Percentiles rank a stretch among this genome's conserved stretches.
phyloP scores from a whole-genome alignment of 1,140 invertebrate genomes.

The Sinella curviseta region DNA sequence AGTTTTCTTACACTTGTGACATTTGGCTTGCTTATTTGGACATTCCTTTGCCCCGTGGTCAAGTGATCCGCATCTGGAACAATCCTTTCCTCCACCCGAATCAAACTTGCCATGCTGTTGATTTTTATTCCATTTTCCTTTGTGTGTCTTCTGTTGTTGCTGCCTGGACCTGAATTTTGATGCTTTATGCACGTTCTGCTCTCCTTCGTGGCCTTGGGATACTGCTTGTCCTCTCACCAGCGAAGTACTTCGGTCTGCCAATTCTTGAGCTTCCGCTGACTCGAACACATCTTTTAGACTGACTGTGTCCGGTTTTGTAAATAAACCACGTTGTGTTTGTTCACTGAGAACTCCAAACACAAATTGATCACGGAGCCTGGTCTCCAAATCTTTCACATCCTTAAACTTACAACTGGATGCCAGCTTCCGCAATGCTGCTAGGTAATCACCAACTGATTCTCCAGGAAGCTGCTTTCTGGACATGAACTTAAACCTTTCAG shows the following conservation, averaged over 20 bases:
- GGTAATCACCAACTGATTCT: neutral
- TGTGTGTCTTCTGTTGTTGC: neutral
- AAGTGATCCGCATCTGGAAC: neutral
- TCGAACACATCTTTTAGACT: neutral
- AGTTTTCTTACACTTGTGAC: neutral
- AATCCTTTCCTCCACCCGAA: neutral
- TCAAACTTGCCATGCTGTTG: neutral
- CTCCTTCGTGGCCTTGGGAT: neutral
- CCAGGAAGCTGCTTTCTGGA: neutral
- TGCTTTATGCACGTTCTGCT: neutral
- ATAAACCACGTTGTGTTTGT: neutral
- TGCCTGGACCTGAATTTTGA: neutral
- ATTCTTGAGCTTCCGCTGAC: neutral
- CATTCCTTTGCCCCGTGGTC: neutral
- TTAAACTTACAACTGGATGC: neutral
- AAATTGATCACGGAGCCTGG: neutral
- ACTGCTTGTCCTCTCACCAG: neutral
- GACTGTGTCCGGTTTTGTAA: neutral
- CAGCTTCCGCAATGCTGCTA: neutral
- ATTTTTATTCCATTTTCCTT: neutral
- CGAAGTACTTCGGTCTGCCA: neutral
- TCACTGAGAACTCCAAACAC: neutral
- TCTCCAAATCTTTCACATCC: neutral
- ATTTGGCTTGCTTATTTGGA: neutral
- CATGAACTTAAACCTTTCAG: no score